A percentile compares a stretch with the other conserved stretches of the same genome.
These are phyloP conservation scores for Papilio demoleus DNA, from an alignment of 2,888 invertebrate genomes.

Conservation along the genomic window DNA sequence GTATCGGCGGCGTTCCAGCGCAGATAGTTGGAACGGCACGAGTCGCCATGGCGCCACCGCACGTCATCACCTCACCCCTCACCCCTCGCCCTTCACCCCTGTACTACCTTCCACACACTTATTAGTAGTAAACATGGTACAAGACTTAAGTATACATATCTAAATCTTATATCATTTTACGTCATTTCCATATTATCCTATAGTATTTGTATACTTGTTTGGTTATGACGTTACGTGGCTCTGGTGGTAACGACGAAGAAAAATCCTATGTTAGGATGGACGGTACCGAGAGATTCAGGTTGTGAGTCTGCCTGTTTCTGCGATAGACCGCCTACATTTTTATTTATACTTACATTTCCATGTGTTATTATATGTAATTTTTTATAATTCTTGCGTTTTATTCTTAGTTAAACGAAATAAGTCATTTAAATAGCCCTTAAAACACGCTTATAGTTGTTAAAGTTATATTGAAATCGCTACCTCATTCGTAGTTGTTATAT, in stretches of 20 bases:
- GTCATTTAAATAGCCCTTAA: too few species aligned
- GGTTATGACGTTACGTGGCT: slow-evolving; percentile 35
- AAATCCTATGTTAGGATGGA: slow-evolving; percentile 61
- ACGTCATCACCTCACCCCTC: slow-evolving; percentile 65
- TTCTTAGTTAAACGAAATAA: too few species aligned
- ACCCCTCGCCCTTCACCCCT: slow-evolving; percentile 41
- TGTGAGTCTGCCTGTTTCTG: slow-evolving; percentile 69
- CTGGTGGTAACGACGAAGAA: slow-evolving; percentile 70
- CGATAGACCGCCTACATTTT: slow-evolving; percentile 75
- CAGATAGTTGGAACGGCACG: slow-evolving; percentile 65
- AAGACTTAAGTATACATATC: slow-evolving; percentile 41
- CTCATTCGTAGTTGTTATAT: neutral
- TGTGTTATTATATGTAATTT: too few species aligned
- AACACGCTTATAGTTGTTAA: too few species aligned
- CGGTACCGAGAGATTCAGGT: slow-evolving; percentile 70
- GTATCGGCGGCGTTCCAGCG: slow-evolving; percentile 62
- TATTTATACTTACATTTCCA: slow-evolving; percentile 5
- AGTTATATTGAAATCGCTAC: neutral
- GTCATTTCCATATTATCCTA: too few species aligned
- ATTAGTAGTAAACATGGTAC: slow-evolving; percentile 16
- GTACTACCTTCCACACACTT: slow-evolving; percentile 39
- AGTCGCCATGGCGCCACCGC: slow-evolving; percentile 69
- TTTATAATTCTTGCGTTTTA: too few species aligned
- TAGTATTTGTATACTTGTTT: slow-evolving; percentile 13
- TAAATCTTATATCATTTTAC: neutral